Percentiles rank a stretch among this genome's conserved stretches.
Evolutionary conservation across 2,888 invertebrate species (phyloP).

Genomic region (Ashinkailepas kermadecensis): DNA sequence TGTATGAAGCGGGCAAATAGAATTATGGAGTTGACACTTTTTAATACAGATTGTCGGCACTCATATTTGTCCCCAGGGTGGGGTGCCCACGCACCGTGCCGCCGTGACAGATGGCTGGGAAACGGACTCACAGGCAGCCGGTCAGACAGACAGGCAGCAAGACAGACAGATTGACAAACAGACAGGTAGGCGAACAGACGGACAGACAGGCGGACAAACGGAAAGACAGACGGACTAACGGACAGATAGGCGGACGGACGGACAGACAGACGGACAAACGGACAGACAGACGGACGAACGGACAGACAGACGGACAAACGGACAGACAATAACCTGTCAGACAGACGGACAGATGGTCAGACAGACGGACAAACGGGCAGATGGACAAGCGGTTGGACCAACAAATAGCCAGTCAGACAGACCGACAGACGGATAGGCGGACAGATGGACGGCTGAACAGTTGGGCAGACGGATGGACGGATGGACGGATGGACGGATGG

Average conservation of each 20-base stretch:
- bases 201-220: not conserved
- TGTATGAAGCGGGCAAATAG: constrained; percentile 21
- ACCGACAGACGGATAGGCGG: not conserved
- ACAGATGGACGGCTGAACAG: too few relatives aligned
- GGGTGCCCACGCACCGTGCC: not conserved
- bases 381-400: not conserved
- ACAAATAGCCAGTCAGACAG: not conserved
- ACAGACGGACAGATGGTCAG: not conserved
- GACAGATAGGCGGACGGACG: too few relatives aligned
- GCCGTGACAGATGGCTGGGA: too few relatives aligned
- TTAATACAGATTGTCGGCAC: constrained; percentile 17
- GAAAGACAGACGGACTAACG: not conserved
- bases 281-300: not conserved
- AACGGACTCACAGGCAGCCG: not conserved
- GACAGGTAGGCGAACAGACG: not conserved
- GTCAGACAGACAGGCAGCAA: not conserved
- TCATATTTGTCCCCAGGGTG: constrained; percentile 9
- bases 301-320: not conserved
- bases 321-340: too few relatives aligned
- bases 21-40: constrained; percentile 22
- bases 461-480: too few relatives aligned
- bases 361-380: not conserved
- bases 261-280: not conserved
- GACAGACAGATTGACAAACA: not conserved
- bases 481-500: too few relatives aligned